phyloP scores from a whole-genome alignment of 2,888 invertebrate genomes.

The Eupithecia vulgata region DNA sequence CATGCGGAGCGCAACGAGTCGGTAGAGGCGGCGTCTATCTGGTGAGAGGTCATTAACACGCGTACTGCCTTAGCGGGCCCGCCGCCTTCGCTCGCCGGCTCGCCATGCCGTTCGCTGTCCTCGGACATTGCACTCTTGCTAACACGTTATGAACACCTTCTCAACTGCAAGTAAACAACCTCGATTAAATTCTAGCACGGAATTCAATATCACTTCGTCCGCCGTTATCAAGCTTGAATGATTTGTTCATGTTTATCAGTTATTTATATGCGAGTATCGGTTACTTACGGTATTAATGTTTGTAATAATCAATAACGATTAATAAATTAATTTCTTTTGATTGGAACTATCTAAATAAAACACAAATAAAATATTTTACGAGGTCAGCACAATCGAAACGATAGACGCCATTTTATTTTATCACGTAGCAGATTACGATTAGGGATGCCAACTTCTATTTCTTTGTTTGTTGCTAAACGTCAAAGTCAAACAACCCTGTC shows the following conservation, averaged over 20 bases:
- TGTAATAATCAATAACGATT: constrained; percentile 29
- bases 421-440: constrained; percentile 56
- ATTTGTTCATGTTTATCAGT: constrained; percentile 40
- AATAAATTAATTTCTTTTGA: constrained; percentile 30
- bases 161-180: constrained; percentile 77
- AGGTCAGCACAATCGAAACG: constrained; percentile 64
- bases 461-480: background rate
- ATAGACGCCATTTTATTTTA: constrained; percentile 77
- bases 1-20: constrained; percentile 88
- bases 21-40: constrained; percentile 85
- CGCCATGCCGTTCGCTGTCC: constrained; percentile 79
- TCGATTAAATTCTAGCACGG: constrained; percentile 62
- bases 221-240: constrained; percentile 68
- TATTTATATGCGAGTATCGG: constrained; percentile 22
- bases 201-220: constrained; percentile 63
- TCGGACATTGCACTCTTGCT: constrained; percentile 82
- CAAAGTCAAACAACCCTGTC: background rate
- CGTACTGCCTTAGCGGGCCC: constrained; percentile 82
- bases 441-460: constrained; percentile 46
- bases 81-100: constrained; percentile 76
- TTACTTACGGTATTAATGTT: constrained; percentile 47
- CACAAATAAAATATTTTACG: constrained; percentile 54
- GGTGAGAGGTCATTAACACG: constrained; percentile 86
- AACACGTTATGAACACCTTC: constrained; percentile 71
- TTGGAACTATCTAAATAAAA: constrained; percentile 47